Evolutionary conservation across 2,797 vertebrate species (phyloP).

Genomic region (Enteromius unitaeniatus): DNA sequence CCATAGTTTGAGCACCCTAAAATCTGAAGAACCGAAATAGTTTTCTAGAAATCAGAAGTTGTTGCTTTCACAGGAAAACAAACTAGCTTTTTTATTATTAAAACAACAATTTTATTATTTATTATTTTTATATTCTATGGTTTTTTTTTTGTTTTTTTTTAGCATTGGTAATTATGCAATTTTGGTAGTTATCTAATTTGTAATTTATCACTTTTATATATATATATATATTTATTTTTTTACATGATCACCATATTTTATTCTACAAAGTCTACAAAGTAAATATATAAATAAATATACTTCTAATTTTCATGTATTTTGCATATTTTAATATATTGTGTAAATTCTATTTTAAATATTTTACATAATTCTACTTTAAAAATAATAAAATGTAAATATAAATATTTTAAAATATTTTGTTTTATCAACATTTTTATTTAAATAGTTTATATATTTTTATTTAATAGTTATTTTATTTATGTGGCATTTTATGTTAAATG

Average conservation of each 20-base stretch:
- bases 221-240: neutral
- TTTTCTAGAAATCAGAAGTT: neutral
- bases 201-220: neutral
- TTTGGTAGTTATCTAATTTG: too few relatives aligned
- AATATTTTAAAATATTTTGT: neutral
- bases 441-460: neutral
- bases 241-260: neutral
- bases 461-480: neutral
- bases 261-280: neutral
- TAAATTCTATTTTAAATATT: neutral
- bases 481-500: neutral
- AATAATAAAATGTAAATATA: too few relatives aligned
- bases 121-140: neutral
- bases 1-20: conserved; percentile 40
- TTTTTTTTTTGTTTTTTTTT: neutral
- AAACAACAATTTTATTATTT: neutral
- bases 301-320: neutral
- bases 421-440: neutral
- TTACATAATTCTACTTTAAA: neutral
- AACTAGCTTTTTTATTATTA: neutral
- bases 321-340: neutral
- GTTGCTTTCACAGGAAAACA: neutral
- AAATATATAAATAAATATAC: neutral
- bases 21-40: neutral
- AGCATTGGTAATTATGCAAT: neutral